phyloP scores from a whole-genome alignment of 2,797 vertebrate genomes.

The Rachycentron canadum region DNA sequence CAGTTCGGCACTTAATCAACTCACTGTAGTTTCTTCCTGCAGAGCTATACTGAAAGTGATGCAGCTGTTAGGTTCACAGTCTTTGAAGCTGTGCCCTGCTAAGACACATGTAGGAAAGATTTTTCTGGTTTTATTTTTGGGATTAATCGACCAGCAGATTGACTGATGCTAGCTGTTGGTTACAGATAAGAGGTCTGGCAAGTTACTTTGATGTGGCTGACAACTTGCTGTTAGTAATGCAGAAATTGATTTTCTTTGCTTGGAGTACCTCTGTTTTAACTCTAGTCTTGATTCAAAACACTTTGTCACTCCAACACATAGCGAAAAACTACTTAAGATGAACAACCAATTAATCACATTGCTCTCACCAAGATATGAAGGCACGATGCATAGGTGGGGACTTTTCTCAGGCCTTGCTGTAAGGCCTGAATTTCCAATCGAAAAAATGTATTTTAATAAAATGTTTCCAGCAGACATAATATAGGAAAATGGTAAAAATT shows the following conservation, averaged over 20 bases:
- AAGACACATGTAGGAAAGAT: constrained; percentile 45
- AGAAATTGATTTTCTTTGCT: constrained; percentile 59
- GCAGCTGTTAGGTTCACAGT: constrained; percentile 31
- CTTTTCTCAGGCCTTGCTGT: neutral
- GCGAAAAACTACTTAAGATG: constrained; percentile 24
- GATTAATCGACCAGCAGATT: constrained; percentile 53
- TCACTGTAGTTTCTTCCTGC: constrained; percentile 27
- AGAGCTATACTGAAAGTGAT: constrained; percentile 22
- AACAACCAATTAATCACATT: constrained; percentile 53
- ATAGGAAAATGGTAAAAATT: constrained; percentile 7
- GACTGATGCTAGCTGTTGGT: constrained; percentile 62
- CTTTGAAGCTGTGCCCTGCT: constrained; percentile 44
- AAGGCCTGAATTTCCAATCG: constrained; percentile 14
- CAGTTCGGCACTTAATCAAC: constrained; percentile 24
- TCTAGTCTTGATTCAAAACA: constrained; percentile 40
- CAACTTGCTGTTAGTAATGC: constrained; percentile 57
- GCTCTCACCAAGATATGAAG: constrained; percentile 13
- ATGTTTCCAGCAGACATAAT: constrained; percentile 16
- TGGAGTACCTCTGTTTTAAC: constrained; percentile 45
- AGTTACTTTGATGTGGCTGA: constrained; percentile 62
- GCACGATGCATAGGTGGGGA: constrained; percentile 19
- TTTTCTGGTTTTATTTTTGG: constrained; percentile 47
- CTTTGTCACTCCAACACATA: constrained; percentile 34
- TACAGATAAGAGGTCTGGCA: constrained; percentile 63
- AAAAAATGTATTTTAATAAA: constrained; percentile 16